Evolutionary conservation across 2,113 vertebrate species (phyloP).

Genomic region (Crotalus viridis): DNA sequence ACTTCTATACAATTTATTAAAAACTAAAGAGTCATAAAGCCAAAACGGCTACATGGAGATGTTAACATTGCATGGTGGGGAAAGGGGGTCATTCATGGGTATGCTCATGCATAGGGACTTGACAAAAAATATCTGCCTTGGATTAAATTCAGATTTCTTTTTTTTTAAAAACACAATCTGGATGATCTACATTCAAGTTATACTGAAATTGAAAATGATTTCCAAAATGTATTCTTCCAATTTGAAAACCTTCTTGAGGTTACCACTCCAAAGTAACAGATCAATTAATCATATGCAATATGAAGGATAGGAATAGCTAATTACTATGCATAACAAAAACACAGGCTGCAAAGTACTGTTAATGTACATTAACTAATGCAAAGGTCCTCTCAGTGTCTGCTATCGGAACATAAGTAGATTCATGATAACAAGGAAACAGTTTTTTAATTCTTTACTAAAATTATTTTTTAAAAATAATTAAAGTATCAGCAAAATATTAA

Average conservation of each 20-base stretch:
- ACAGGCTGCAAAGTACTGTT: background rate
- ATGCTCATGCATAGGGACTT: background rate
- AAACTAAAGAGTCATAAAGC: background rate
- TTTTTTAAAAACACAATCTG: background rate
- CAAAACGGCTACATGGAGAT: background rate
- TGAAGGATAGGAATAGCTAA: background rate
- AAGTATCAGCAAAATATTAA: slow-evolving; percentile 18
- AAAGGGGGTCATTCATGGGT: background rate
- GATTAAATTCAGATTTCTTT: background rate
- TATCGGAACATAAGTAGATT: background rate
- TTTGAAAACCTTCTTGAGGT: background rate
- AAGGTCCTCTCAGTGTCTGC: background rate
- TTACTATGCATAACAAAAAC: background rate
- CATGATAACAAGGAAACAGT: background rate
- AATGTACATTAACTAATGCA: background rate
- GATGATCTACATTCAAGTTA: background rate
- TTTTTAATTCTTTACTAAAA: slow-evolving; percentile 1
- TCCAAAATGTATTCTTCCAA: background rate
- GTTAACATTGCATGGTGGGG: background rate
- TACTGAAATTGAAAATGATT: background rate
- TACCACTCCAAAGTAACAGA: background rate
- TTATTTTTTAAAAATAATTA: slow-evolving; percentile 31
- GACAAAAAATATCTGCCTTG: background rate
- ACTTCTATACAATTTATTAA: background rate
- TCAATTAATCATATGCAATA: background rate